These are phyloP conservation scores for Pseudochirops corinnae DNA, from an alignment of 2,797 vertebrate species.

Conservation along the genomic window DNA sequence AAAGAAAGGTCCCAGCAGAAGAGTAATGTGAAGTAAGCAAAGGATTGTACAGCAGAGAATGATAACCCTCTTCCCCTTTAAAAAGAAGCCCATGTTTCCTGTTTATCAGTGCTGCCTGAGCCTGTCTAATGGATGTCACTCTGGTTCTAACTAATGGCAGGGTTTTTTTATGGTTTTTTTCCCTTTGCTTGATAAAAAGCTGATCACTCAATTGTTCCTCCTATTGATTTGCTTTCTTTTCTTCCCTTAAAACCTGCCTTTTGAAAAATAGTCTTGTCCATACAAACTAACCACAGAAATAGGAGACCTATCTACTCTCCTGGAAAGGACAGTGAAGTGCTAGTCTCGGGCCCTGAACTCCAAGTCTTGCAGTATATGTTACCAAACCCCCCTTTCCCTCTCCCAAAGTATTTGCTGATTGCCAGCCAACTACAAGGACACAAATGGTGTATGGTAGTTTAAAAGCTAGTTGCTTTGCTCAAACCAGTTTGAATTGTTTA, in stretches of 20 bases:
- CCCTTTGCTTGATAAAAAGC: slow-evolving; percentile 31
- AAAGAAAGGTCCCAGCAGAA: slow-evolving; percentile 25
- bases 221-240: slow-evolving; percentile 42
- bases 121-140: background rate
- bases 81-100: background rate
- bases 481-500: background rate
- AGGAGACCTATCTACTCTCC: background rate
- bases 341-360: background rate
- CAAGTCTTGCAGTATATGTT: background rate
- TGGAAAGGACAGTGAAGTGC: background rate
- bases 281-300: background rate
- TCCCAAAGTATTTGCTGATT: background rate
- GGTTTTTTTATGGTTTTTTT: background rate
- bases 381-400: background rate
- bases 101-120: background rate
- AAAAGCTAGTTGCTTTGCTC: background rate
- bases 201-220: slow-evolving; percentile 3
- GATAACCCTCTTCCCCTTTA: background rate
- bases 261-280: slow-evolving; percentile 6
- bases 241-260: slow-evolving; percentile 38
- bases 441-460: background rate
- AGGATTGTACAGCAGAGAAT: background rate
- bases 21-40: background rate
- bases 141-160: slow-evolving; percentile 23
- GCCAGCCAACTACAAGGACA: background rate